These are phyloP conservation scores for Ceratoteleas bidentatus DNA, from an alignment of 1,140 invertebrate genomes.

Conservation along the genomic window DNA sequence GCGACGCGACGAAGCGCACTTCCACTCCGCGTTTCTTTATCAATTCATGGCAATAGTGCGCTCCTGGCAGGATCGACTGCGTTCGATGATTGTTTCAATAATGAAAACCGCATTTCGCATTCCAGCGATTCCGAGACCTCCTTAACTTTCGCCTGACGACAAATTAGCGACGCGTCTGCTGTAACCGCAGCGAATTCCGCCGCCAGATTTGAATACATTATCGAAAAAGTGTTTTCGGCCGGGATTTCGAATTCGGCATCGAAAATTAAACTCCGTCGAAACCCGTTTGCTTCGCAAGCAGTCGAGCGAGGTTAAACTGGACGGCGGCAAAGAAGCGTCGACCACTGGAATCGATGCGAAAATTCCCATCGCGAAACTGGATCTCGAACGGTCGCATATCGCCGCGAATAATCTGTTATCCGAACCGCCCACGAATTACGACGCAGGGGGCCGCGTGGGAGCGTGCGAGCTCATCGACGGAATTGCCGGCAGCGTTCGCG, in stretches of 20 bases:
- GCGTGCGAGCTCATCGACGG: slow-evolving; percentile 44
- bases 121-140: too few relatives aligned
- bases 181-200: too few relatives aligned
- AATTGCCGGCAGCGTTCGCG: slow-evolving; percentile 39
- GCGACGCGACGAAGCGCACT: slow-evolving; percentile 20
- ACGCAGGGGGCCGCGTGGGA: slow-evolving; percentile 32
- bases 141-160: too few relatives aligned
- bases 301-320: too few relatives aligned
- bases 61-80: slow-evolving; percentile 23
- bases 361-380: slow-evolving; percentile 22
- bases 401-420: slow-evolving; percentile 48
- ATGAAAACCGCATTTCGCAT: too few relatives aligned
- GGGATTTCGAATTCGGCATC: too few relatives aligned
- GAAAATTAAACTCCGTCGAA: too few relatives aligned
- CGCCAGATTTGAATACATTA: too few relatives aligned
- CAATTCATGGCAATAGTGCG: slow-evolving; percentile 29
- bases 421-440: slow-evolving; percentile 57
- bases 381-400: slow-evolving; percentile 40
- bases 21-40: slow-evolving; percentile 7
- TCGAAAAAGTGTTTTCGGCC: too few relatives aligned
- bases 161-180: too few relatives aligned
- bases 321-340: too few relatives aligned
- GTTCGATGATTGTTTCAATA: slow-evolving; percentile 13
- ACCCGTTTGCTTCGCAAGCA: too few relatives aligned
- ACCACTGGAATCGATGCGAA: slow-evolving; percentile 6